Base-by-base conservation (phyloP, 2,888 invertebrate genomes). In the Drosophila borealis region DNA sequence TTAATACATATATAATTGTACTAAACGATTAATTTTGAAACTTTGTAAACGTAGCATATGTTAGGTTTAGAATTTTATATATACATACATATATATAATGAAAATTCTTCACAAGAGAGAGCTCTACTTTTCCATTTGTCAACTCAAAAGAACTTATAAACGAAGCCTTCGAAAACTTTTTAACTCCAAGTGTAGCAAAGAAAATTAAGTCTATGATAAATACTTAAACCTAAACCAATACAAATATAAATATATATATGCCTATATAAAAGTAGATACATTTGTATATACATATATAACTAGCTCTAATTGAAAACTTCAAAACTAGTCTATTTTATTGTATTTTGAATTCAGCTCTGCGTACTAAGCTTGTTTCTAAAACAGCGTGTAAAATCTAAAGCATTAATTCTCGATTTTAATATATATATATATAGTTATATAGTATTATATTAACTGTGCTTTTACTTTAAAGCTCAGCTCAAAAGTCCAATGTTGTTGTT, bases 141-240 rank as follows among this genome's bases (percentile, higher is more conserved):
- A 87, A 86, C 87, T 86, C 74, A 70, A 89, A 82, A 90, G 90
- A 90, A 90, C 89, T 89, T 89, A 89, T 79, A 80, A 88, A 86
- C 74, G 84, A 86, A 88, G 89, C 90, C 89, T 89, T 89, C 82
- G 80, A 81, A 86, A 88, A 78, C 80, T 82, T 80, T 89, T 84
- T 75, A 89, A 84, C 88, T 87, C 85, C 89, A 84, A 87, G 74
- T 77, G 81, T 85, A 86, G 87, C 74, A 68, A 75, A 63, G 14
- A 71, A 29, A 67, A 45, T 49, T 48, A 73, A 85, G 77, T 70
- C 74, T 74, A 82, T 73, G 39, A 74, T 57, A 62, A 54, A 46
- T 53, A 64, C 55, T 46, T 39, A 46, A 62, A 37, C 39, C 37
- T 56, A 63, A 70, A 74, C 54, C 37, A 63, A 56, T 79, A 70